A percentile compares a stretch with the other conserved stretches of the same genome.
Conservation (phyloP, 2,888 invertebrate genomes). For the Antitype chi region DNA sequence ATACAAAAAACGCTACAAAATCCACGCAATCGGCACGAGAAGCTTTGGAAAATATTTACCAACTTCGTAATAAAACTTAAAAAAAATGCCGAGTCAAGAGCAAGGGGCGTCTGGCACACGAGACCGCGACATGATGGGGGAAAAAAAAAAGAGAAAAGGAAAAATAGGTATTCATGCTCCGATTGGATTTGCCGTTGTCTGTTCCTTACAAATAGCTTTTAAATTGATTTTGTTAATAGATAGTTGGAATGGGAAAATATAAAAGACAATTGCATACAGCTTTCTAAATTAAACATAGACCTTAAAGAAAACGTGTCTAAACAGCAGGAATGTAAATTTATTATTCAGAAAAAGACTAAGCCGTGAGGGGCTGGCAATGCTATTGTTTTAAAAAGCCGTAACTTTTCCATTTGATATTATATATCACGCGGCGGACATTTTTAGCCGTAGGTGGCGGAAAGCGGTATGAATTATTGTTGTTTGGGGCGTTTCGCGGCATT, state of each 20-base stretch:
- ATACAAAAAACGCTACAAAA: constrained; percentile 73
- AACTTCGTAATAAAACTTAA: constrained; percentile 87
- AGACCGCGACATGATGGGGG: constrained; percentile 88
- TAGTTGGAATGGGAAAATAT: constrained; percentile 66
- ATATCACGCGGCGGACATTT: constrained; percentile 90
- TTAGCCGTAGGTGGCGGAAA: constrained; percentile 90
- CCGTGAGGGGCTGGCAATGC: constrained; percentile 76
- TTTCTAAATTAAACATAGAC: constrained; percentile 40
- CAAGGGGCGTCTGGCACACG: constrained; percentile 88
- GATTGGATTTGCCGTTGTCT: constrained; percentile 90
- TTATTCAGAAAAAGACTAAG: constrained; percentile 82
- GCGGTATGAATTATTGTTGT: constrained; percentile 90
- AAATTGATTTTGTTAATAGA: constrained; percentile 87
- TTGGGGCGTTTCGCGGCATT: constrained; percentile 88
- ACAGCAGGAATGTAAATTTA: constrained; percentile 70
- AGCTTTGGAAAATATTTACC: constrained; percentile 88
- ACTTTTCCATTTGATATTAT: constrained; percentile 89
- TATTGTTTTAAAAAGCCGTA: constrained; percentile 90
- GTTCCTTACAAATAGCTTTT: constrained; percentile 89
- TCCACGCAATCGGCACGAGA: constrained; percentile 80
- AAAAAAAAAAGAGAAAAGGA: constrained; percentile 81
- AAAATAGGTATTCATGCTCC: constrained; percentile 85
- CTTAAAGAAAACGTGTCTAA: constrained; percentile 70
- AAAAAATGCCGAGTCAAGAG: constrained; percentile 88
- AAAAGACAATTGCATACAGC: constrained; percentile 43